Evolutionary conservation across 2,113 vertebrate genomes (phyloP).

Genomic region (Platichthys stellatus): DNA sequence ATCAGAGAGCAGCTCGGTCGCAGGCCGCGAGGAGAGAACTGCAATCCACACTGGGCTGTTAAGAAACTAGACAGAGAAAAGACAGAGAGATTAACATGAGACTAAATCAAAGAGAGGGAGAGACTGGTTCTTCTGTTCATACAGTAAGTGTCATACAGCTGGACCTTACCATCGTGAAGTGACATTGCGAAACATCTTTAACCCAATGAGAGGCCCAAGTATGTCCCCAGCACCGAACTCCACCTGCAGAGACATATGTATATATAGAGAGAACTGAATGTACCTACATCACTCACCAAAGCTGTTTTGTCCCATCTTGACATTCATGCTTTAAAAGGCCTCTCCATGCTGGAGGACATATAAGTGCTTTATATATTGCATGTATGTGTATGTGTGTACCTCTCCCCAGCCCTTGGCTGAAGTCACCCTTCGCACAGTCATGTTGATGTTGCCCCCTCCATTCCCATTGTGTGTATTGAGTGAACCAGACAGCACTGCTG

Average conservation of each 20-base stretch:
- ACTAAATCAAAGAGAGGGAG: background rate
- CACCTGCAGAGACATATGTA: slow-evolving; percentile 80
- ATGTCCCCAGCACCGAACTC: slow-evolving; percentile 95
- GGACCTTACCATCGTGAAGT: slow-evolving; percentile 89
- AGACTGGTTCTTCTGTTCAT: background rate
- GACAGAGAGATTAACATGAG: background rate
- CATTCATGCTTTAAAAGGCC: background rate
- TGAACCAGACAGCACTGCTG: slow-evolving; percentile 94
- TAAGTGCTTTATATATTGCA: background rate
- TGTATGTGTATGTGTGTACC: slow-evolving; percentile 73
- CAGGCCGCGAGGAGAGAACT: slow-evolving; percentile 91
- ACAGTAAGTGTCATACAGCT: background rate
- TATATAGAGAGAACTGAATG: background rate
- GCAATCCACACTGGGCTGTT: slow-evolving; percentile 92
- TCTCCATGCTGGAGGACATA: background rate
- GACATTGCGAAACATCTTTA: slow-evolving; percentile 95
- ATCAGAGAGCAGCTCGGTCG: slow-evolving; percentile 91
- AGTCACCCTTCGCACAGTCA: slow-evolving; percentile 89
- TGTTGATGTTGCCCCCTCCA: slow-evolving; percentile 92
- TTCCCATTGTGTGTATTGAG: slow-evolving; percentile 96
- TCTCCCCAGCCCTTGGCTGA: slow-evolving; percentile 98
- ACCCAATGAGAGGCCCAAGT: slow-evolving; percentile 92
- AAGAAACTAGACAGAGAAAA: slow-evolving; percentile 84
- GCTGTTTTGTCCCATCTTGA: background rate
- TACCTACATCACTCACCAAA: background rate